A percentile compares a stretch with the other conserved stretches of the same genome.
These are phyloP conservation scores for Dolomedes plantarius DNA, from an alignment of 2,888 invertebrate genomes.

Conservation along the genomic window DNA sequence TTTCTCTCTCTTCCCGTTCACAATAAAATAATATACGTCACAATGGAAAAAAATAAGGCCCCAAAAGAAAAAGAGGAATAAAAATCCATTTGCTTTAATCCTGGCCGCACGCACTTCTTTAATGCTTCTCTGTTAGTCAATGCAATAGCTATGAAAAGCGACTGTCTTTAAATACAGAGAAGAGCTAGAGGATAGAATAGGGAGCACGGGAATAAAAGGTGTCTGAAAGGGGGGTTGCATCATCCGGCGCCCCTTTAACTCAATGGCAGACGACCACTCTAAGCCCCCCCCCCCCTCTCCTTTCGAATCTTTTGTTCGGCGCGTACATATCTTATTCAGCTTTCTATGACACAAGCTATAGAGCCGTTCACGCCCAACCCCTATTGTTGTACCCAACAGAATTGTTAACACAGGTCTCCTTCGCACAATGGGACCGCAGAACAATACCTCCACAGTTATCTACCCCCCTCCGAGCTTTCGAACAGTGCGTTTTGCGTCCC, in stretches of 20 bases:
- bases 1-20: conserved; percentile 11
- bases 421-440: conserved; percentile 56
- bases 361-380: conserved; percentile 47
- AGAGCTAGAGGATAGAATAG: conserved; percentile 22
- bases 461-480: conserved; percentile 16
- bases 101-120: conserved; percentile 35
- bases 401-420: conserved; percentile 67
- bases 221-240: conserved; percentile 34
- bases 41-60: conserved; percentile 12
- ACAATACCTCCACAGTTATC: conserved; percentile 69
- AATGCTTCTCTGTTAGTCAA: conserved; percentile 66
- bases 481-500: background rate
- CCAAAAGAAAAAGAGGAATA: conserved; percentile 51
- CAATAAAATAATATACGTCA: conserved; percentile 61
- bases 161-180: conserved; percentile 50
- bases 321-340: conserved; percentile 70
- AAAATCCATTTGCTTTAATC: conserved; percentile 70
- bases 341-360: conserved; percentile 59
- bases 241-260: conserved; percentile 36
- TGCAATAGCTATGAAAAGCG: conserved; percentile 59
- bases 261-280: conserved; percentile 70
- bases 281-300: conserved; percentile 37
- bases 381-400: conserved; percentile 65
- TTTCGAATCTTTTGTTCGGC: conserved; percentile 55
- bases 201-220: conserved; percentile 48